These are phyloP conservation scores for Polylopha cassiicola DNA, from an alignment of 2,888 invertebrate genomes.

Conservation along the genomic window DNA sequence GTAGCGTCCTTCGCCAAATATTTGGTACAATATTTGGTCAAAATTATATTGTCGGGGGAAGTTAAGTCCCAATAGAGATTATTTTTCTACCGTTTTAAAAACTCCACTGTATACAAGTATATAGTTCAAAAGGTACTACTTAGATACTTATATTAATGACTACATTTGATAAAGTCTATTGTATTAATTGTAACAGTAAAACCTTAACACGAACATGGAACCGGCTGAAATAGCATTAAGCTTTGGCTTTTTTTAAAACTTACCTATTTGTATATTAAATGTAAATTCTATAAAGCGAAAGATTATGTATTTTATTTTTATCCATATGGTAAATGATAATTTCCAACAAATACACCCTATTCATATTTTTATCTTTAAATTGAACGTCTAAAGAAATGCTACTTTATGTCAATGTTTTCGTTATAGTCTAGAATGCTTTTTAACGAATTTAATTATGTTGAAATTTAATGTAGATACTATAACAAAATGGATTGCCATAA, in stretches of 20 bases:
- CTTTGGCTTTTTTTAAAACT: constrained; percentile 56
- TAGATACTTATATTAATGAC: constrained; percentile 36
- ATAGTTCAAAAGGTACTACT: constrained; percentile 34
- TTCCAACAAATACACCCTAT: constrained; percentile 16
- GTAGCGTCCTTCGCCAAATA: constrained; percentile 62
- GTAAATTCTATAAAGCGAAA: constrained; percentile 38
- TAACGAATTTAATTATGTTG: neutral
- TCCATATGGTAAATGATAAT: constrained; percentile 12
- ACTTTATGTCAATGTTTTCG: constrained; percentile 12
- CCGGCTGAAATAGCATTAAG: constrained; percentile 43
- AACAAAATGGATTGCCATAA: too few species aligned
- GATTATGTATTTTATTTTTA: constrained; percentile 23
- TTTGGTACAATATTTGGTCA: constrained; percentile 67
- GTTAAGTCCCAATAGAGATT: constrained; percentile 38
- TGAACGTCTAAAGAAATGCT: constrained; percentile 13
- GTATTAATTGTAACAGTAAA: constrained; percentile 40
- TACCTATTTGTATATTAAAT: constrained; percentile 36
- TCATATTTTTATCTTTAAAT: constrained; percentile 11
- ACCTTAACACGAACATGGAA: constrained; percentile 39
- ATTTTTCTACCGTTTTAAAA: constrained; percentile 37
- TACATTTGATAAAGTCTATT: constrained; percentile 35
- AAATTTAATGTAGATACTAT: neutral
- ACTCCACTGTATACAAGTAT: constrained; percentile 28
- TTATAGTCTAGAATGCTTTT: neutral
- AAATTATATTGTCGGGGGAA: constrained; percentile 67